phyloP scores from a whole-genome alignment of 2,888 invertebrate genomes.

The Catocala nupta region DNA sequence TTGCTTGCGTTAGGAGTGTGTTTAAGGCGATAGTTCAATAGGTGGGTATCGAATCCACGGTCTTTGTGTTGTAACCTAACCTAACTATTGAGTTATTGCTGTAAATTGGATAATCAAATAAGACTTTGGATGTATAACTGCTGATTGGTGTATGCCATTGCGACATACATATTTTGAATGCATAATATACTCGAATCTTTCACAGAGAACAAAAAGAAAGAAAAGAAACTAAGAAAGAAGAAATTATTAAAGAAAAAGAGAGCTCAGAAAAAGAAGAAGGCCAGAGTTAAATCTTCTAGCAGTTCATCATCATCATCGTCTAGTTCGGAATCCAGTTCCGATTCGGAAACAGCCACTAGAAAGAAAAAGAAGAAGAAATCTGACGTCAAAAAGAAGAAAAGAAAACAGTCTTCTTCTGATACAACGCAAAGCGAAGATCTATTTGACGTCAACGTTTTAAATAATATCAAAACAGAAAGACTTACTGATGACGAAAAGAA shows the following conservation, averaged over 20 bases:
- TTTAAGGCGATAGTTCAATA: too few relatives aligned
- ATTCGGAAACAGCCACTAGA: constrained; percentile 54
- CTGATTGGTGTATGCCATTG: too few relatives aligned
- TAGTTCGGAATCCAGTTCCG: constrained; percentile 43
- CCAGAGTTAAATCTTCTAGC: constrained; percentile 59
- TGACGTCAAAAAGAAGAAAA: constrained; percentile 60
- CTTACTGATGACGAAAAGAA: constrained; percentile 78
- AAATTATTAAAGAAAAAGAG: constrained; percentile 72
- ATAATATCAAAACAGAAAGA: constrained; percentile 81
- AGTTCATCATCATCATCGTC: constrained; percentile 55
- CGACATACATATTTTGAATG: neutral
- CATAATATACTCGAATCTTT: constrained; percentile 6
- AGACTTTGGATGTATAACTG: too few relatives aligned
- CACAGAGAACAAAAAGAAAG: constrained; percentile 66
- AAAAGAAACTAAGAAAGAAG: constrained; percentile 73
- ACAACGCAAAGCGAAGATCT: constrained; percentile 70
- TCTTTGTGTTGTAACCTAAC: too few relatives aligned
- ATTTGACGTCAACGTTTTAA: constrained; percentile 78
- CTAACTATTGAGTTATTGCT: too few relatives aligned
- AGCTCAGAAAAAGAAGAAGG: constrained; percentile 70
- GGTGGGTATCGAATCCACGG: too few relatives aligned
- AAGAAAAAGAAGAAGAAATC: constrained; percentile 55
- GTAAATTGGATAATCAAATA: too few relatives aligned
- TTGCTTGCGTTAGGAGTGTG: too few relatives aligned
- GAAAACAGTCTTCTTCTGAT: constrained; percentile 65